These are phyloP conservation scores for Pheosia tremula DNA, from an alignment of 2,888 invertebrate species.

Conservation along the genomic window DNA sequence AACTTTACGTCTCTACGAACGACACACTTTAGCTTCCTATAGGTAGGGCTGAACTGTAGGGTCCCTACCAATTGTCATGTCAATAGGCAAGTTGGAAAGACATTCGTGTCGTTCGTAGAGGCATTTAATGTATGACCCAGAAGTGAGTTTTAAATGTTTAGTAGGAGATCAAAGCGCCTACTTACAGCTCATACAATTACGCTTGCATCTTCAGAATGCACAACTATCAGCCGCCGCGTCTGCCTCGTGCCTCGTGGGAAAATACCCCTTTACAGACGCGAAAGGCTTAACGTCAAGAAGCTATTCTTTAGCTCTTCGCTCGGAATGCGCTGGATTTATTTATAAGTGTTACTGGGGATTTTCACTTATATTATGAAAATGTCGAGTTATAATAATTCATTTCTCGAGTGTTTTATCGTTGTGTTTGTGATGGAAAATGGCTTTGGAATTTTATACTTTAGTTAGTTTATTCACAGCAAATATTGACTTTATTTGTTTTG, in stretches of 20 bases:
- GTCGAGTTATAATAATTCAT: conserved; percentile 2
- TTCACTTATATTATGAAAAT: conserved; percentile 34
- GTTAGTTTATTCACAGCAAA: neutral
- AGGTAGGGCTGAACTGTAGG: too few relatives aligned
- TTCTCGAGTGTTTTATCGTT: neutral
- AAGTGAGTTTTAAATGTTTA: conserved; percentile 11
- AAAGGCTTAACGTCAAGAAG: conserved; percentile 26
- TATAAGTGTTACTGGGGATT: conserved; percentile 48
- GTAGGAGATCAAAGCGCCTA: conserved; percentile 18
- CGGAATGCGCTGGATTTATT: conserved; percentile 54
- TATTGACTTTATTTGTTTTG: neutral
- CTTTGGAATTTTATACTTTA: neutral
- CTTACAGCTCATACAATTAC: conserved; percentile 41
- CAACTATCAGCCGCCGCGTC: conserved; percentile 36
- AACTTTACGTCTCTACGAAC: too few relatives aligned
- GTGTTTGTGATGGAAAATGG: neutral
- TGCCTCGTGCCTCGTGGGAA: conserved; percentile 41
- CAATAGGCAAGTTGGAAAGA: too few relatives aligned
- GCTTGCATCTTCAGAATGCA: conserved; percentile 37
- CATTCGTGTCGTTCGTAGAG: too few relatives aligned
- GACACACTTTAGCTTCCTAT: too few relatives aligned
- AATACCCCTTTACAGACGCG: conserved; percentile 36
- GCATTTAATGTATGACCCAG: neutral
- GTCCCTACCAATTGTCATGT: too few relatives aligned
- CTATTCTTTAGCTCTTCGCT: conserved; percentile 42